Evolutionary conservation across 2,113 vertebrate species (phyloP).

Genomic region (Podarcis muralis): DNA sequence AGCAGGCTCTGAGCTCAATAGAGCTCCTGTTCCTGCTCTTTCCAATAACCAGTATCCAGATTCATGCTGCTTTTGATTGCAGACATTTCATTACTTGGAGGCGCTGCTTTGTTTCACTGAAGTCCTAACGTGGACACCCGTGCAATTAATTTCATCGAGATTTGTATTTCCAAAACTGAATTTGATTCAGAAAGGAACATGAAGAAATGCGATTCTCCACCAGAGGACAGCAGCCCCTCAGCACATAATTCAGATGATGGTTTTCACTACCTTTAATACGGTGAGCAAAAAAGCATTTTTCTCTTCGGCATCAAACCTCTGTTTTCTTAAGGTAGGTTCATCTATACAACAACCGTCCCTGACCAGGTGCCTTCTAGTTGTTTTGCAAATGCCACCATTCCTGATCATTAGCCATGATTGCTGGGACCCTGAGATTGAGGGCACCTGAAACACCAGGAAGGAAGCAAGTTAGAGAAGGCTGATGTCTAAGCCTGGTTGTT

Average conservation of each 20-base stretch:
- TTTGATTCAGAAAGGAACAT: slow-evolving; percentile 40
- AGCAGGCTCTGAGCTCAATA: no score
- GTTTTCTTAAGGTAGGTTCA: background rate
- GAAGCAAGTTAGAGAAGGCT: no score
- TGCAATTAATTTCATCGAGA: slow-evolving; percentile 51
- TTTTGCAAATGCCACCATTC: no score
- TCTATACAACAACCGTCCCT: no score
- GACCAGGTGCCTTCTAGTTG: no score
- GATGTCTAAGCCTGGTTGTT: background rate
- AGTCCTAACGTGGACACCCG: background rate
- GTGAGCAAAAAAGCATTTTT: background rate
- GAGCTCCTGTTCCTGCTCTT: no score
- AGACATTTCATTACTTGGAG: no score
- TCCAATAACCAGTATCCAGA: no score
- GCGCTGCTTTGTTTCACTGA: background rate
- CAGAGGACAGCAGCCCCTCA: slow-evolving; percentile 36
- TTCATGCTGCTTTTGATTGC: no score
- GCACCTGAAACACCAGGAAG: no score
- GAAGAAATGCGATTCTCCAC: slow-evolving; percentile 36
- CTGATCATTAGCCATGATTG: no score
- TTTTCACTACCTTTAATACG: slow-evolving; percentile 21
- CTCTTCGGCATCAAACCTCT: background rate
- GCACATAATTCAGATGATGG: slow-evolving; percentile 45
- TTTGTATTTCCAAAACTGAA: slow-evolving; percentile 28
- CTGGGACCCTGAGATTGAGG: no score